Evolutionary conservation across 2,113 vertebrate genomes (phyloP).

Genomic region (Ptyas mucosa): DNA sequence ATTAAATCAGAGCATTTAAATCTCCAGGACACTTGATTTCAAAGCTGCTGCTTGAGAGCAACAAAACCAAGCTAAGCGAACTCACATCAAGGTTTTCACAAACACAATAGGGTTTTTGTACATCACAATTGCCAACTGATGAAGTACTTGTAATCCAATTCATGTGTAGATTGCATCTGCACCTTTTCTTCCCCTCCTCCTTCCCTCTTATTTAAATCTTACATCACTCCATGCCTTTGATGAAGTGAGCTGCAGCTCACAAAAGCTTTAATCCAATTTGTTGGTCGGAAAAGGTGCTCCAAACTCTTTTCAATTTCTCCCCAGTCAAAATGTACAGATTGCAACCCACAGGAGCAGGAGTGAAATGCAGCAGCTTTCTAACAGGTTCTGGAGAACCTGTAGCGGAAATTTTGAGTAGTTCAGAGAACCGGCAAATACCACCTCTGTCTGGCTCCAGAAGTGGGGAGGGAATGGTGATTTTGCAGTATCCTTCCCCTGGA

Average conservation of each 20-base stretch:
- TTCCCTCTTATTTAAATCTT: not conserved
- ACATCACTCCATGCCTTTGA: not conserved
- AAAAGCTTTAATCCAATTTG: not conserved
- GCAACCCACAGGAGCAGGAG: not conserved
- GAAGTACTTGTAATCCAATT: not conserved
- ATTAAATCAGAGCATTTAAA: not conserved
- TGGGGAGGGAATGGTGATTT: too few relatives aligned
- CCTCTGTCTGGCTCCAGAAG: too few relatives aligned
- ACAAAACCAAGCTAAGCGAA: not conserved
- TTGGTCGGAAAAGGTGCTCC: not conserved
- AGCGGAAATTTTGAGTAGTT: too few relatives aligned
- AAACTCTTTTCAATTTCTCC: not conserved
- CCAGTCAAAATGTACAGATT: not conserved
- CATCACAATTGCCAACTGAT: not conserved
- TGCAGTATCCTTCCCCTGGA: too few relatives aligned
- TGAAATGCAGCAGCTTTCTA: too few relatives aligned
- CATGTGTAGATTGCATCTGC: not conserved
- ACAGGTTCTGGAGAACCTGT: too few relatives aligned
- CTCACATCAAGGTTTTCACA: not conserved
- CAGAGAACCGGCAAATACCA: too few relatives aligned
- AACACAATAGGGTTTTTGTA: not conserved
- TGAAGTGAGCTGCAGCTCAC: not conserved
- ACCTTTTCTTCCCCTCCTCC: not conserved
- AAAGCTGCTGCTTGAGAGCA: not conserved
- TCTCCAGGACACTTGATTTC: not conserved